These are phyloP conservation scores for Nycticebus coucang DNA, from an alignment of 2,113 vertebrate species.

Conservation along the genomic window DNA sequence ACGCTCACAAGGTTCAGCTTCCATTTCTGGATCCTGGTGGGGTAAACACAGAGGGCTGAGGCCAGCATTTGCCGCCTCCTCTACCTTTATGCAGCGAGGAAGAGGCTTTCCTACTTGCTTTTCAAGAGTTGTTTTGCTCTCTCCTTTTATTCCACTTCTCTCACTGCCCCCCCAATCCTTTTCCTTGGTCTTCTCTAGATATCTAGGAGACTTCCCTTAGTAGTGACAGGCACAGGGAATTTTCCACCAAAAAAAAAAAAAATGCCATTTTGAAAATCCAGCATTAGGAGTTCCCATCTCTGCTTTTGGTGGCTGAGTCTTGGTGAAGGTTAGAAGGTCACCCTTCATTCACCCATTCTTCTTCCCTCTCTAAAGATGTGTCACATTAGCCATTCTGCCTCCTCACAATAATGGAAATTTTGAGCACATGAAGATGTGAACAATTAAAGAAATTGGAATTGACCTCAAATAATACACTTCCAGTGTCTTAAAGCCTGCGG, in stretches of 20 bases:
- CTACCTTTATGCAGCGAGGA: slow-evolving; percentile 18
- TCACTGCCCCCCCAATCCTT: not conserved
- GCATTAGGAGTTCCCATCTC: not conserved
- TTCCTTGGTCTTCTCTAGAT: slow-evolving; percentile 30
- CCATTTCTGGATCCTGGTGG: slow-evolving; percentile 63
- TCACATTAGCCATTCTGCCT: not conserved
- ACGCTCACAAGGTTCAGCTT: slow-evolving; percentile 43
- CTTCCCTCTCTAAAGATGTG: not conserved
- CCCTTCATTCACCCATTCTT: not conserved
- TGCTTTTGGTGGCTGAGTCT: not conserved
- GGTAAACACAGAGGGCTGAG: slow-evolving; percentile 42
- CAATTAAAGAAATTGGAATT: slow-evolving; percentile 44
- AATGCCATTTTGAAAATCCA: not conserved
- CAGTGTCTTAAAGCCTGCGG: slow-evolving; percentile 11
- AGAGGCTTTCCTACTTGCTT: slow-evolving; percentile 39
- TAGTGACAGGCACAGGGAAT: not conserved
- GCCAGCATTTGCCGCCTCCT: slow-evolving; percentile 25
- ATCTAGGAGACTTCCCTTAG: not conserved
- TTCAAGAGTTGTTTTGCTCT: slow-evolving; percentile 13
- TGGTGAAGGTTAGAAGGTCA: not conserved
- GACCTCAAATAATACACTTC: slow-evolving; percentile 10
- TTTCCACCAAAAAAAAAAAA: not conserved
- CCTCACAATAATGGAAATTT: not conserved
- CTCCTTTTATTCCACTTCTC: not conserved
- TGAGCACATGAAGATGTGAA: not conserved